Percentiles rank a stretch among this genome's conserved stretches.
Conservation (phyloP, 2,113 vertebrate genomes). For the Scytalopus superciliaris region DNA sequence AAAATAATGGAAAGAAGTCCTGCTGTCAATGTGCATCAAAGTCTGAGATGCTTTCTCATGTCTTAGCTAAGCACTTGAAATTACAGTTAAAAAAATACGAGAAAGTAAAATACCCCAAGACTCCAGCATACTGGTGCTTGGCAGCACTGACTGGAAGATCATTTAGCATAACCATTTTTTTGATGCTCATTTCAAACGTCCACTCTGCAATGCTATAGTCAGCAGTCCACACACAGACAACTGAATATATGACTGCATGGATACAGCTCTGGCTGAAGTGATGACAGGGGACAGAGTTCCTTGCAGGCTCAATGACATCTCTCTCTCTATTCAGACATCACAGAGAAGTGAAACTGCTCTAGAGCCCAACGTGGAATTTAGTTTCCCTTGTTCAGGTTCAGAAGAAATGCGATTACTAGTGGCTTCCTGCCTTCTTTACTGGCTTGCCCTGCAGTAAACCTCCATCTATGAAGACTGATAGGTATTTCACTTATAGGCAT, state of each 20-base stretch:
- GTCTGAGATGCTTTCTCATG: background rate
- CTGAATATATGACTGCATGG: background rate
- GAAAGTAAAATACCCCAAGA: background rate
- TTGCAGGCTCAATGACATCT: background rate
- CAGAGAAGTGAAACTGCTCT: background rate
- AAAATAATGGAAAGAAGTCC: background rate
- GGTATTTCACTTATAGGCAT: background rate
- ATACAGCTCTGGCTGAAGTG: background rate
- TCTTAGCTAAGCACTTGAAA: background rate
- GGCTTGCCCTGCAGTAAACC: background rate
- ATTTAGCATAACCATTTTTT: background rate
- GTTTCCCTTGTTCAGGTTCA: background rate
- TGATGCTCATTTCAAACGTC: background rate
- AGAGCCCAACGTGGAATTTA: background rate
- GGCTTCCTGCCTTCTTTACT: background rate
- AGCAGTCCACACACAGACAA: background rate
- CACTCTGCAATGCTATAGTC: background rate
- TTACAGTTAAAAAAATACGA: background rate
- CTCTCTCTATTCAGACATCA: background rate
- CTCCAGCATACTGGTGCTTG: background rate
- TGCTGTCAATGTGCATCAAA: background rate
- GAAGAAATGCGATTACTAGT: background rate
- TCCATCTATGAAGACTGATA: background rate
- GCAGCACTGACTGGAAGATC: background rate
- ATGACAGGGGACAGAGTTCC: fast-evolving